Evolutionary conservation across 2,888 invertebrate species (phyloP).

Genomic region (Corythucha ciliata): DNA sequence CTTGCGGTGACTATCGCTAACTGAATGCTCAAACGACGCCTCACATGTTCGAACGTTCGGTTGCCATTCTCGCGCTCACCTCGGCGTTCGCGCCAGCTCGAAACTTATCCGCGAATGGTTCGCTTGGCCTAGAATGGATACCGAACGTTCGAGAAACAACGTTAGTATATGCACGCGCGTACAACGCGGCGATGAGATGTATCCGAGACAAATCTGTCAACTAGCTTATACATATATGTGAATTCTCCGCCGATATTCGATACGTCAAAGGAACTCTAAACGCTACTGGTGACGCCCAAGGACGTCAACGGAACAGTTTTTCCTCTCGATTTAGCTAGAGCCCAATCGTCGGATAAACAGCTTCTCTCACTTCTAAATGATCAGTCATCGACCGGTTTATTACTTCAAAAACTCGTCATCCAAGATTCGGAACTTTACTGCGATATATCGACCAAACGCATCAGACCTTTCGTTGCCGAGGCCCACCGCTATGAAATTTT

Average conservation of each 20-base stretch:
- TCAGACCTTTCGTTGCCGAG: conserved; percentile 13
- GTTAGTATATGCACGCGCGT: conserved; percentile 2
- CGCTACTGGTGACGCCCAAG: conserved; percentile 2
- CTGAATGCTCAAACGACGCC: conserved; percentile 36
- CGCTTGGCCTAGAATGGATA: conserved; percentile 14
- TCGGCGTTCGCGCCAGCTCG: conserved; percentile 31
- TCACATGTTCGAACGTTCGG: conserved; percentile 37
- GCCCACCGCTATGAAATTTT: conserved; percentile 1
- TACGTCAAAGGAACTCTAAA: conserved; percentile 2
- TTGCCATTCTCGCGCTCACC: conserved; percentile 37
- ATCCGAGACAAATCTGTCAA: conserved; percentile 24
- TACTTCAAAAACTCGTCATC: background rate
- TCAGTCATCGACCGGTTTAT: background rate
- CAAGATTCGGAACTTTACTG: conserved; percentile 2
- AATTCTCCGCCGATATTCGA: conserved; percentile 21
- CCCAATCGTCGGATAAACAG: background rate
- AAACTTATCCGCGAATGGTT: conserved; percentile 28
- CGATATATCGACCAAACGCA: conserved; percentile 7
- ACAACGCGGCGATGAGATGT: conserved; percentile 12
- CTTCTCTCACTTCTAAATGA: background rate
- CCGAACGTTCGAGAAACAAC: conserved; percentile 3
- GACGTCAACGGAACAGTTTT: conserved; percentile 4
- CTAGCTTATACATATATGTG: conserved; percentile 27
- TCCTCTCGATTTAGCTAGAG: background rate
- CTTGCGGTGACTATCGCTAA: conserved; percentile 40